Base-by-base conservation (phyloP, 2,797 vertebrate species). In the Chrosomus eos region DNA sequence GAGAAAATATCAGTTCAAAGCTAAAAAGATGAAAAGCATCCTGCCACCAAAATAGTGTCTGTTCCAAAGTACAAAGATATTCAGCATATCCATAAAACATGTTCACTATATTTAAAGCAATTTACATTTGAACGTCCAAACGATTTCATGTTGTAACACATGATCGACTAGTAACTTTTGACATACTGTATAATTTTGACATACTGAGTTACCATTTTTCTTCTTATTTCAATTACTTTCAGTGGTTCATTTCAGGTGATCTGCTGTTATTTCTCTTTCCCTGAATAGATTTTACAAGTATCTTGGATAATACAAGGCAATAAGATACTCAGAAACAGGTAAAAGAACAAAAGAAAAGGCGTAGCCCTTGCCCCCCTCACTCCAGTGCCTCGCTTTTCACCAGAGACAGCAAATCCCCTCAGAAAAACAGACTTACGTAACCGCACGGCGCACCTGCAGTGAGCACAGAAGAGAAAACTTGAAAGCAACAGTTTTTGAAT, bases 371-470 rank as follows among this genome's bases (percentile, higher is more conserved):
- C 55, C 85, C 62, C 76, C 60, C 86, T 75, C 71, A 33, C 53
- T 78, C 40, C 53, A 80, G 83, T 85, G 83, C 55, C 76, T 72
- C 84, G 81, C 84, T 87, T 87, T 86, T 87, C 84, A 89, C 85
- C 84, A 88, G 87, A 89, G 89, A 89, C 89, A 88, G 87, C 89
- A 89, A 89, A 89, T 89, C 89, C 89, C 84, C 75, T 88, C 87
- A 88, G 89, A 89, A 88, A 89, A 89, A 88, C 88, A 89, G 83
- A 82, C 85, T 89, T 89, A 85, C 70, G 87, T 89, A 89, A 88
- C 84, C 84, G 23, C 81, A 73, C 70, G 26, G 16, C 88, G 48
- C 89, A 89, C 89, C 89, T 89, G 89, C 89, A 88, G 86, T 16
- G 81, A 89, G 89, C 74, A 88, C 85, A 89, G 86, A 85, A 85